phyloP scores from a whole-genome alignment of 2,797 vertebrate genomes.

The Silurus lanzhouensis region DNA sequence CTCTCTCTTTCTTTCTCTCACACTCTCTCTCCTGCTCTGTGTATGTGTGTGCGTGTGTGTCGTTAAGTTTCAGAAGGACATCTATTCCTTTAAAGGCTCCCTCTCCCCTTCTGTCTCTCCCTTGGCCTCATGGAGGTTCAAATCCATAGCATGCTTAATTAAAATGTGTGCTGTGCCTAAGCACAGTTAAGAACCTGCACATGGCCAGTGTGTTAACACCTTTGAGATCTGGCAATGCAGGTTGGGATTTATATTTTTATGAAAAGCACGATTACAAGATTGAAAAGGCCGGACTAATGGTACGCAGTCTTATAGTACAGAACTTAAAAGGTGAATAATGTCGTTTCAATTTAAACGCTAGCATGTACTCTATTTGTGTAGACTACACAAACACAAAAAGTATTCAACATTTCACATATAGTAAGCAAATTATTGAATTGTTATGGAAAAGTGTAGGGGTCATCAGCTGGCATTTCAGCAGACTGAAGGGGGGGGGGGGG shows the following conservation, averaged over 20 bases:
- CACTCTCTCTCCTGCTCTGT: constrained; percentile 1
- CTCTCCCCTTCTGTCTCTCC: constrained; percentile 12
- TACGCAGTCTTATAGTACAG: not conserved
- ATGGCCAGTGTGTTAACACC: constrained; percentile 46
- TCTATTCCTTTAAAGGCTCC: constrained; percentile 20
- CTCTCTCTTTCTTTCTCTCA: not conserved
- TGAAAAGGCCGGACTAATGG: not conserved
- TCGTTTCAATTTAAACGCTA: not conserved
- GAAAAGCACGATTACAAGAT: constrained; percentile 2
- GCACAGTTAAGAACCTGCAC: constrained; percentile 50
- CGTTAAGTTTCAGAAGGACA: constrained; percentile 31
- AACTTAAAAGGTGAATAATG: not conserved
- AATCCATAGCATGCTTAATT: constrained; percentile 62
- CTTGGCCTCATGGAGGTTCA: constrained; percentile 47
- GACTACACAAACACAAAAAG: not conserved
- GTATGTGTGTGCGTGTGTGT: constrained; percentile 23
- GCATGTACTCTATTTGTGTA: not conserved
- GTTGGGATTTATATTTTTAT: constrained; percentile 6
- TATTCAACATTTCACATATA: not conserved
- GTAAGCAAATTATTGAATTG: not conserved
- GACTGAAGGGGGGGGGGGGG: not conserved
- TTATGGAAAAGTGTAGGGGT: not conserved
- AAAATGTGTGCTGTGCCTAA: constrained; percentile 59
- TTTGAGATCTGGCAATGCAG: constrained; percentile 38
- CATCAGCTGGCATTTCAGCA: not conserved